Percentiles rank a stretch among this genome's conserved stretches.
These are phyloP conservation scores for Aurelia coerulea DNA, from an alignment of 30 jellyfish, hydroid and myxozoan genomes.

Conservation along the genomic window DNA sequence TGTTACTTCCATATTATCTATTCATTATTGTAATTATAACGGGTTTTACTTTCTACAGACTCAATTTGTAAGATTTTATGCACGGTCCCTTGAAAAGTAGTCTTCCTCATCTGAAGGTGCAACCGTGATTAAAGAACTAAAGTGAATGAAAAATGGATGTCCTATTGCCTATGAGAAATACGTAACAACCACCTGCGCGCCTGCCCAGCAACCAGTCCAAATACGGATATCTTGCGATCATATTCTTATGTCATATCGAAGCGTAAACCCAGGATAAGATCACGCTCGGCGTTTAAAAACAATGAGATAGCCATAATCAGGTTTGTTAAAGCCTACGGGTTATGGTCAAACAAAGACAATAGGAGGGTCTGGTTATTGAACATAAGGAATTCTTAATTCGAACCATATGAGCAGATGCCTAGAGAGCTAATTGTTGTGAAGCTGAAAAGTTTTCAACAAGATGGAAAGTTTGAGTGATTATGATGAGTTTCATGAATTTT, in stretches of 20 bases:
- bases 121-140: too few relatives aligned
- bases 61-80: too few relatives aligned
- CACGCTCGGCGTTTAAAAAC: slow-evolving; percentile 51
- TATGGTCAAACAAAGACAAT: slow-evolving; percentile 57
- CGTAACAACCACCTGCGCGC: slow-evolving; percentile 41
- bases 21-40: too few relatives aligned
- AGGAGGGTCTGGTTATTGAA: slow-evolving; percentile 36
- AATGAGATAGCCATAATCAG: slow-evolving; percentile 35
- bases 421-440: background rate
- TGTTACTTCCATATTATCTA: too few relatives aligned
- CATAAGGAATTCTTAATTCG: slow-evolving; percentile 17
- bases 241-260: slow-evolving; percentile 13
- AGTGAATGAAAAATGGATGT: too few relatives aligned
- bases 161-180: background rate
- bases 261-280: slow-evolving; percentile 39
- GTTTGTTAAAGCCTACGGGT: slow-evolving; percentile 65
- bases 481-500: slow-evolving; percentile 10
- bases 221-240: slow-evolving; percentile 9
- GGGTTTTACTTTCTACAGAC: too few relatives aligned
- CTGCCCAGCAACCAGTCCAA: slow-evolving; percentile 27
- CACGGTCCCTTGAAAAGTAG: too few relatives aligned
- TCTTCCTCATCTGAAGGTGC: too few relatives aligned
- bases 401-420: slow-evolving; percentile 1
- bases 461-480: slow-evolving; percentile 26
- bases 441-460: background rate